phyloP scores from a whole-genome alignment of 1,140 invertebrate species.

The Nasonia giraulti region DNA sequence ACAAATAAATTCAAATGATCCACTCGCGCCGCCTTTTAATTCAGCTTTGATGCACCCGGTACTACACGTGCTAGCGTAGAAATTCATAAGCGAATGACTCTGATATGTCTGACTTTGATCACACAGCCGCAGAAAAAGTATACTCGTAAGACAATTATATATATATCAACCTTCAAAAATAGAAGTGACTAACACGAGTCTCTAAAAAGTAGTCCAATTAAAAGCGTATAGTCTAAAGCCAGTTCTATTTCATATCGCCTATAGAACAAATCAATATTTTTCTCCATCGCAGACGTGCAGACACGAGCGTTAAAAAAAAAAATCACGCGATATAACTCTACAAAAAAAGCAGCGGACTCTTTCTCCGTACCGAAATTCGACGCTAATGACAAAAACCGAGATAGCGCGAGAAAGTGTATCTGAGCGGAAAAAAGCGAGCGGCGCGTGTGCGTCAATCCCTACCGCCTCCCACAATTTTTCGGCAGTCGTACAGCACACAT shows the following conservation, averaged over 20 bases:
- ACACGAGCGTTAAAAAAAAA: too few relatives aligned
- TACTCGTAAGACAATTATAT: too few relatives aligned
- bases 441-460: not conserved
- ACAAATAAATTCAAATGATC: constrained; percentile 1
- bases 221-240: not conserved
- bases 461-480: not conserved
- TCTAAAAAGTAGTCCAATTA: not conserved
- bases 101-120: not conserved
- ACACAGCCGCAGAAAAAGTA: too few relatives aligned
- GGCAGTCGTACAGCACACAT: not conserved
- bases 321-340: too few relatives aligned
- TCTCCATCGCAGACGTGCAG: not conserved
- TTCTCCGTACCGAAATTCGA: too few relatives aligned
- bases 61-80: not conserved
- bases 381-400: not conserved
- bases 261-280: not conserved
- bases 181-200: too few relatives aligned
- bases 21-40: not conserved
- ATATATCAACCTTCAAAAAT: too few relatives aligned
- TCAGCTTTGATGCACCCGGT: not conserved
- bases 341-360: too few relatives aligned
- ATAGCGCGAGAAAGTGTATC: not conserved
- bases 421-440: not conserved
- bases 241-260: not conserved
- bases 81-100: not conserved